Evolutionary conservation across 2,888 invertebrate genomes (phyloP), one percentile per base, ranked within the genome.

Genomic region (Drosophila anomelani): DNA sequence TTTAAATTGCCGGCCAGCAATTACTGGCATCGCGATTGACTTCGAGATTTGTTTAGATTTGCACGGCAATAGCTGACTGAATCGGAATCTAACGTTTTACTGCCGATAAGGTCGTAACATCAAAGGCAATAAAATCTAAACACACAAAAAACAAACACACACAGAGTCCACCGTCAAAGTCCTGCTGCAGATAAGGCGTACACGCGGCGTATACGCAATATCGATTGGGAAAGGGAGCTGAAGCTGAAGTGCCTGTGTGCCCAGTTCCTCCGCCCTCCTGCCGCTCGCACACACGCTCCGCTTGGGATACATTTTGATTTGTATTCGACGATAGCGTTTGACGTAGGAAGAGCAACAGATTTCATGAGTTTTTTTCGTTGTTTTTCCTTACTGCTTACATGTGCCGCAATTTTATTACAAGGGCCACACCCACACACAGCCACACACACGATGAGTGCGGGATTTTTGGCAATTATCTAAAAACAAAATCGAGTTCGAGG

Each of bases 261-360:
- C 47, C 61, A 32, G 38, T 61, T 23, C 61, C 41, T 17, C 39
- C 34, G 34, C 23, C 23, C 41, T 10, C 54, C 58, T 10, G 61
- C 17, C 41, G 44, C 80, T 41, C 56, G 54, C 61, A 62, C 55
- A 64, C 55, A 68, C 44, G 39, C 59, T 29, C 47, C 20, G 43
- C 53, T 67, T 67, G 51, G 79, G 57, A 54, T 58, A 60, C 56
- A 62, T 81, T 82, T 69, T 77, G 81, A 83, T 83, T 85, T 88
- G 60, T 77, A 51, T 62, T 62, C 49, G 51, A 62, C 66, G 83
- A 88, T 83, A 83, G 67, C 87, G 89, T 71, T 89, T 84, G 84
- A 87, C 84, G 89, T 87, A 85, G 75, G 80, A 47, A 47, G n/a
- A 85, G 85, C 89, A 87, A 85, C 85, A 85, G 89, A 85, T 89